Evolutionary conservation across 2,888 invertebrate species (phyloP).

Genomic region (Gerris lacustris): DNA sequence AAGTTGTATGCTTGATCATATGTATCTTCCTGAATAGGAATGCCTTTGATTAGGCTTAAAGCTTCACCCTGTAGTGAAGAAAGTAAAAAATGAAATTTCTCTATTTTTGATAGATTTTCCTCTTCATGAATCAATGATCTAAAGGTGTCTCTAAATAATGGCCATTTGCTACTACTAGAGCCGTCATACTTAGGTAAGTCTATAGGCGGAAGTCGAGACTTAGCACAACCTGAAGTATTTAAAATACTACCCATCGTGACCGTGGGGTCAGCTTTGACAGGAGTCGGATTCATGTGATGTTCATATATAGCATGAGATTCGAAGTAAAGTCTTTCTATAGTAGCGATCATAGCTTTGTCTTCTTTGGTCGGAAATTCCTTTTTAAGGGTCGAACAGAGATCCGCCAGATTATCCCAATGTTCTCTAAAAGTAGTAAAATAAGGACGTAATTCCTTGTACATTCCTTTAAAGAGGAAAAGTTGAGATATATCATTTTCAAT

Average conservation of each 20-base stretch:
- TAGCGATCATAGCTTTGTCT: not conserved
- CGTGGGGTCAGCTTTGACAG: not conserved
- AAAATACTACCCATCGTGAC: too few relatives aligned
- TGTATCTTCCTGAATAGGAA: not conserved
- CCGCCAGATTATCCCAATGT: not conserved
- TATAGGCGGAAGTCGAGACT: not conserved
- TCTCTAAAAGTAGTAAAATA: not conserved
- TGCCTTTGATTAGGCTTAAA: not conserved
- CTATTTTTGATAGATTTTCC: not conserved
- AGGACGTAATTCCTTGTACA: not conserved
- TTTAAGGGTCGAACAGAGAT: not conserved
- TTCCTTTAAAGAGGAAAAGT: not conserved
- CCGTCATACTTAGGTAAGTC: not conserved
- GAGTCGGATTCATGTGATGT: not conserved
- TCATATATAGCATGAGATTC: not conserved
- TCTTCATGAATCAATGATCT: not conserved
- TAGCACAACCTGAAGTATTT: not conserved
- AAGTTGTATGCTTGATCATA: conserved; percentile 1
- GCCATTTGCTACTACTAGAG: not conserved
- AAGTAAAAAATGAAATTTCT: not conserved
- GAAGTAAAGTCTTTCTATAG: not conserved
- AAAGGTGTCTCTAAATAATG: not conserved
- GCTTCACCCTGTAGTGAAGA: not conserved
- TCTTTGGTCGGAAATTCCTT: not conserved
- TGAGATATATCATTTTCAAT: not conserved